Percentiles rank a stretch among this genome's conserved stretches.
Evolutionary conservation across 1,140 invertebrate species (phyloP).

Genomic region (Diplogasteroides magnus): DNA sequence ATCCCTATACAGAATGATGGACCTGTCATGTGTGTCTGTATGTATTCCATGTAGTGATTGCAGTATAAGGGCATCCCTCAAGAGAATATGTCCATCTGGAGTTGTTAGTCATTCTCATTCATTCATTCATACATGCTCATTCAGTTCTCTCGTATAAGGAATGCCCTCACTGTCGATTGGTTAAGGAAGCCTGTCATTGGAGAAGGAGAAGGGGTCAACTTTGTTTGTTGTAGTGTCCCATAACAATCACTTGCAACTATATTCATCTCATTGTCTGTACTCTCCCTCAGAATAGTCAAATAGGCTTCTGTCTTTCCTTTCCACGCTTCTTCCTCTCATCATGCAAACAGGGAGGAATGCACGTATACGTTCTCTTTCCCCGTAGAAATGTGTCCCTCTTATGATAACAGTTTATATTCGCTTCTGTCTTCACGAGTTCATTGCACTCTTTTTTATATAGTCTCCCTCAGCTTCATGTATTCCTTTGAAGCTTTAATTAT

Average conservation of each 20-base stretch:
- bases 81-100: not conserved
- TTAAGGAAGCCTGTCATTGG: not conserved
- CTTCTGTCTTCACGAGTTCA: too few species aligned
- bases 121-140: not conserved
- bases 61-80: not conserved
- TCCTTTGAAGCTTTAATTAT: too few species aligned
- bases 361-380: not conserved
- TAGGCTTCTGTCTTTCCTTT: too few species aligned
- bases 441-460: too few species aligned
- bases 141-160: not conserved
- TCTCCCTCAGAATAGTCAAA: too few species aligned
- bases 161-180: not conserved
- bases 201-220: not conserved
- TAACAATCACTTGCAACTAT: not conserved
- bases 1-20: not conserved
- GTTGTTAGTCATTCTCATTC: not conserved
- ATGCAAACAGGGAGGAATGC: not conserved
- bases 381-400: not conserved
- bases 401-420: not conserved
- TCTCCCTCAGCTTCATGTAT: too few species aligned
- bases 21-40: not conserved
- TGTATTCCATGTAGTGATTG: not conserved
- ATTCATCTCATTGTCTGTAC: not conserved
- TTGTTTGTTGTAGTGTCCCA: not conserved
- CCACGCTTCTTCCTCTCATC: too few species aligned